A percentile compares a stretch with the other conserved stretches of the same genome.
phyloP scores from a whole-genome alignment of 2,797 vertebrate genomes.

The Hemitrygon akajei region DNA sequence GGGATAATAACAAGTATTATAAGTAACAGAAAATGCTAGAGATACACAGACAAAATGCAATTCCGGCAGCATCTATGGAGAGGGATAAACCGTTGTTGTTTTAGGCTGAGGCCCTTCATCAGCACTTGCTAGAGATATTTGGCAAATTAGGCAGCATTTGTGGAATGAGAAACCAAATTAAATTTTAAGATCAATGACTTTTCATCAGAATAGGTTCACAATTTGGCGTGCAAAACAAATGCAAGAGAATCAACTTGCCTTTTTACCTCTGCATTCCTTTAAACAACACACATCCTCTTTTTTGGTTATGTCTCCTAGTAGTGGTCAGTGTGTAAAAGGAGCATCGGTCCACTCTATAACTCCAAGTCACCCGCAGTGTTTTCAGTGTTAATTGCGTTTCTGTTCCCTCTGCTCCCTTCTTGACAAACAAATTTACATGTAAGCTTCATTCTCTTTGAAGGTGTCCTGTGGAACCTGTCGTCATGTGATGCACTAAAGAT shows the following conservation, averaged over 20 bases:
- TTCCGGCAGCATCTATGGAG: no score
- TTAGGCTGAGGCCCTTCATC: no score
- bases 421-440: not conserved
- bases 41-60: no score
- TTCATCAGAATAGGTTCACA: no score
- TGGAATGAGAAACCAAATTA: no score
- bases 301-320: not conserved
- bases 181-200: no score
- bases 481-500: constrained; percentile 98
- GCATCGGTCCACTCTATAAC: not conserved
- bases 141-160: no score
- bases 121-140: no score
- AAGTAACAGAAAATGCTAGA: no score
- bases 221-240: not conserved
- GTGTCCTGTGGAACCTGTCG: constrained; percentile 95
- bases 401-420: not conserved
- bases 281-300: not conserved
- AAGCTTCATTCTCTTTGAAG: constrained; percentile 52
- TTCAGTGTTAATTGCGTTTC: not conserved
- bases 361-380: not conserved
- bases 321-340: not conserved
- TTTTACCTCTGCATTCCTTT: not conserved
- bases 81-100: no score
- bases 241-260: not conserved
- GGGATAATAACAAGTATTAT: not conserved